phyloP scores from a whole-genome alignment of 2,888 invertebrate species.

The Galeopsomyia nigrocyanea region DNA sequence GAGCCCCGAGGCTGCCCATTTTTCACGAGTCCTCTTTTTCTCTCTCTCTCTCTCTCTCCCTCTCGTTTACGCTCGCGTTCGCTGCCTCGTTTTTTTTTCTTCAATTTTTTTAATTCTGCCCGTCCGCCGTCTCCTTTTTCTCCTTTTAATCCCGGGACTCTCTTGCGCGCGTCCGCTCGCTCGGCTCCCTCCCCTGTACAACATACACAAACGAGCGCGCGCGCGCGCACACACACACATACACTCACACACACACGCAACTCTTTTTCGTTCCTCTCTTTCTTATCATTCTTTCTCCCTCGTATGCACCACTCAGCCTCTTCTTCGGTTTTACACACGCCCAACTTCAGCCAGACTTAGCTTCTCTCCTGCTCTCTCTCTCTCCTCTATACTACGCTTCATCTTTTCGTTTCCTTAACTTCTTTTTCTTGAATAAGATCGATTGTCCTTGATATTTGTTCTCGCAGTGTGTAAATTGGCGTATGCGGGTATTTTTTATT shows the following conservation, averaged over 20 bases:
- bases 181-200: slow-evolving; percentile 43
- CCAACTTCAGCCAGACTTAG: slow-evolving; percentile 21
- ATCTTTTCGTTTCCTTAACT: slow-evolving; percentile 1
- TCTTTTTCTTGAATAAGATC: not conserved
- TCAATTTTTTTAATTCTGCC: slow-evolving; percentile 54
- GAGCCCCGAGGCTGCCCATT: slow-evolving; percentile 64
- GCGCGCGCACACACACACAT: slow-evolving; percentile 47
- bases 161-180: slow-evolving; percentile 39
- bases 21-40: slow-evolving; percentile 60
- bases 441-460: not conserved
- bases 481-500: no score
- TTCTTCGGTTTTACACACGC: slow-evolving; percentile 1
- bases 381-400: slow-evolving; percentile 15
- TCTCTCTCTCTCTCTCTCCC: slow-evolving; percentile 46
- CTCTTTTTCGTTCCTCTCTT: not conserved
- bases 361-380: slow-evolving; percentile 45
- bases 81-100: slow-evolving; percentile 43
- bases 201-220: slow-evolving; percentile 11
- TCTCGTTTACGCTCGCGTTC: slow-evolving; percentile 16
- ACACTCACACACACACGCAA: not conserved
- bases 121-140: slow-evolving; percentile 56
- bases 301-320: slow-evolving; percentile 14
- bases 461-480: no score
- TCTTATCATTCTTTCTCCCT: slow-evolving; percentile 37
- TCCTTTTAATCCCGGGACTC: slow-evolving; percentile 56